Evolutionary conservation across 2,888 invertebrate species (phyloP).

Genomic region (Lithosia quadra): DNA sequence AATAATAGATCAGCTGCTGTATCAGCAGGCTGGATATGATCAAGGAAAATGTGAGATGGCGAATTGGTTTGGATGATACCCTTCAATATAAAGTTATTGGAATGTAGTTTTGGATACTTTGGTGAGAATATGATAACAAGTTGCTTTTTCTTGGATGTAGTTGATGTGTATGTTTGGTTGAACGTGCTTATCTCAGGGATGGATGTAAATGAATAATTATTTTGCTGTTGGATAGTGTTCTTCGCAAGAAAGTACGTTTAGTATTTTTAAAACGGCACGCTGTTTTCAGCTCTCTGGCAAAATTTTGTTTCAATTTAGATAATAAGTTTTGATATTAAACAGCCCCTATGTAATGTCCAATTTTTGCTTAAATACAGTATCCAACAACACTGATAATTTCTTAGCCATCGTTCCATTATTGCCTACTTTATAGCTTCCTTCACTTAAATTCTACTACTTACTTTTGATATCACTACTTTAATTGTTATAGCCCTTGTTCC

Average conservation of each 20-base stretch:
- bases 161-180: background rate
- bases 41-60: slow-evolving; percentile 23
- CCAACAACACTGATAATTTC: background rate
- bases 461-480: slow-evolving; percentile 17
- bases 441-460: slow-evolving; percentile 12
- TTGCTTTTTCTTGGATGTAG: background rate
- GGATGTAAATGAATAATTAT: too few species aligned
- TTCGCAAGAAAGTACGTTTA: too few species aligned
- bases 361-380: background rate
- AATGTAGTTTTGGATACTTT: slow-evolving; percentile 22
- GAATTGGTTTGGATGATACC: slow-evolving; percentile 26
- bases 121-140: slow-evolving; percentile 8
- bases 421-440: slow-evolving; percentile 7
- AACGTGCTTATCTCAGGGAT: too few species aligned
- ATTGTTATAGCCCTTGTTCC: slow-evolving; percentile 20
- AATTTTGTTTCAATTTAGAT: too few species aligned
- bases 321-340: too few species aligned
- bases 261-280: too few species aligned
- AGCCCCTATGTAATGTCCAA: background rate
- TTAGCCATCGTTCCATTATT: background rate
- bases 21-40: slow-evolving; percentile 46
- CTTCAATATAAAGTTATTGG: slow-evolving; percentile 16
- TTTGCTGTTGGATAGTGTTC: too few species aligned
- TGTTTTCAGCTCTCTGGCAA: too few species aligned
- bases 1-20: slow-evolving; percentile 61